phyloP scores from a whole-genome alignment of 2,797 vertebrate genomes.

The Chiloscyllium punctatum region DNA sequence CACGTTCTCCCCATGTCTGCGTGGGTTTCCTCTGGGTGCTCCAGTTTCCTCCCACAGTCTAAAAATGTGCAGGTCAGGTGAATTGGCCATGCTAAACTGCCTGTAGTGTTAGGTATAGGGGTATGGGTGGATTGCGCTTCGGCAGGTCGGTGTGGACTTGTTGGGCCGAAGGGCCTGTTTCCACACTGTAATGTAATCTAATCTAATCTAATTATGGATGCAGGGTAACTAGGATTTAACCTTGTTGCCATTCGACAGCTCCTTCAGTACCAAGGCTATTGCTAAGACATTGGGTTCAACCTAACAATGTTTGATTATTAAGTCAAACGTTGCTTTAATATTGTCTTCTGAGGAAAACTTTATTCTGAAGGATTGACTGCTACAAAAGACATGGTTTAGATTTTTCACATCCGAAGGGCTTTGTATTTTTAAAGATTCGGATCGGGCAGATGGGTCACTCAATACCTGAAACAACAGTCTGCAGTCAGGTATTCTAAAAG shows the following conservation, averaged over 20 bases:
- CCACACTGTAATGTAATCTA: too few species aligned
- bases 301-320: background rate
- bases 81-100: too few species aligned
- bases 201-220: background rate
- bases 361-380: background rate
- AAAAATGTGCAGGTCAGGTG: too few species aligned
- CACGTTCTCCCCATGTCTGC: too few species aligned
- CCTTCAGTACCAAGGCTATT: background rate
- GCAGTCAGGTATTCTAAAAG: background rate
- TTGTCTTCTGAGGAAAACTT: background rate
- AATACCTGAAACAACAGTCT: background rate
- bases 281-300: background rate
- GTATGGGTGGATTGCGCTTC: too few species aligned
- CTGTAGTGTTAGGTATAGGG: too few species aligned
- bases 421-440: background rate
- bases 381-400: background rate
- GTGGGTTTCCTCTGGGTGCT: too few species aligned
- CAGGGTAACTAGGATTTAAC: background rate
- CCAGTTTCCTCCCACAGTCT: too few species aligned
- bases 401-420: background rate
- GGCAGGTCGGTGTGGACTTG: too few species aligned
- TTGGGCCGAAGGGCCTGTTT: too few species aligned
- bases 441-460: background rate
- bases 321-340: background rate
- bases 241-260: background rate